phyloP scores from a whole-genome alignment of 2,797 vertebrate species.

The Gymnocypris eckloni region DNA sequence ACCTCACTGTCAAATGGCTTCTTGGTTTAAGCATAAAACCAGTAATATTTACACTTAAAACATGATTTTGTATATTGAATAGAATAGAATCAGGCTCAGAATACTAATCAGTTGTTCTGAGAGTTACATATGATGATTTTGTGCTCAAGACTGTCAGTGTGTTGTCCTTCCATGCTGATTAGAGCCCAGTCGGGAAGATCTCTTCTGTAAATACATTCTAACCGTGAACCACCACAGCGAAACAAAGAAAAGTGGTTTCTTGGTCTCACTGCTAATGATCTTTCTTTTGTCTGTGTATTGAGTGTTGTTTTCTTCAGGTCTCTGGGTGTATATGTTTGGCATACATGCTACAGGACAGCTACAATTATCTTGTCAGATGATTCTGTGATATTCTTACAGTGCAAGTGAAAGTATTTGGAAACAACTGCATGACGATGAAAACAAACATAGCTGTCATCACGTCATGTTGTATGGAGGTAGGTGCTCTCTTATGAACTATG shows the following conservation, averaged over 20 bases:
- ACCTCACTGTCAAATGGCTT: background rate
- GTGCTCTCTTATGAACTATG: background rate
- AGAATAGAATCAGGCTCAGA: background rate
- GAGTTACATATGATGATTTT: background rate
- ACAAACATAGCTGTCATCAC: background rate
- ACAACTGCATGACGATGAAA: background rate
- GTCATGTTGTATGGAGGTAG: background rate
- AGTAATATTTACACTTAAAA: background rate
- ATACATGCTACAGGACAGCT: background rate
- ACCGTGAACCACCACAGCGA: background rate
- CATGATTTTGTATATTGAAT: background rate
- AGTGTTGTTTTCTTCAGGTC: conserved; percentile 15
- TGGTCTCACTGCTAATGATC: conserved; percentile 4
- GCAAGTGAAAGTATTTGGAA: background rate
- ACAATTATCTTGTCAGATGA: background rate
- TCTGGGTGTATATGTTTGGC: background rate
- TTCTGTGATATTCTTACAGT: background rate
- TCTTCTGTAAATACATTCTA: conserved; percentile 39
- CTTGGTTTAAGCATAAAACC: background rate
- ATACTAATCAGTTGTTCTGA: background rate
- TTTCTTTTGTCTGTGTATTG: conserved; percentile 7
- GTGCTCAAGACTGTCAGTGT: background rate
- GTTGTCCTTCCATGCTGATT: conserved; percentile 34
- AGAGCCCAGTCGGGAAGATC: conserved; percentile 16
- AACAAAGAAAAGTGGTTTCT: conserved; percentile 5